Conservation (phyloP, 2,797 vertebrate genomes). For the Chanos chanos region DNA sequence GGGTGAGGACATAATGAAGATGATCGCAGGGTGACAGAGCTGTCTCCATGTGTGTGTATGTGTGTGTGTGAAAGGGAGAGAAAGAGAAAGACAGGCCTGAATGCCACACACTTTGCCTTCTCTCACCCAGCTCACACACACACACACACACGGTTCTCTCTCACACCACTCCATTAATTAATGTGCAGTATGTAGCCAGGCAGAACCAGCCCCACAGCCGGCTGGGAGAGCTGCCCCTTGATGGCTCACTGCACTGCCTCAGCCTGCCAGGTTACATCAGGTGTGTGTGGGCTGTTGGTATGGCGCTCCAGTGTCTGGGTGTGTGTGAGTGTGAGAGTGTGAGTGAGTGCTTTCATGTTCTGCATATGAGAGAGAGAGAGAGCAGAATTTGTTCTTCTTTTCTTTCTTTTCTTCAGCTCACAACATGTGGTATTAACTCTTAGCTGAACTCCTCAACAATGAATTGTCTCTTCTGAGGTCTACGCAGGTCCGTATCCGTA, state of each 20-base stretch:
- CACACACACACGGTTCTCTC: slow-evolving; percentile 26
- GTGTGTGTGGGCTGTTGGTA: slow-evolving; percentile 19
- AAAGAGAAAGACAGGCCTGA: slow-evolving; percentile 24
- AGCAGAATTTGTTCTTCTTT: no score
- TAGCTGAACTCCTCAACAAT: no score
- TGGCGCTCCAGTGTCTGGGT: background rate
- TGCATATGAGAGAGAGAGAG: no score
- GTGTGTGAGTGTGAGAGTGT: background rate
- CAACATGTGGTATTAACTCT: no score
- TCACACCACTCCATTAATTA: slow-evolving; percentile 44
- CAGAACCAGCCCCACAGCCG: slow-evolving; percentile 24
- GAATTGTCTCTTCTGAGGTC: no score
- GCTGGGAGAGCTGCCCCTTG: slow-evolving; percentile 21
- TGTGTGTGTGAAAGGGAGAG: background rate
- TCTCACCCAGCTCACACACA: slow-evolving; percentile 14
- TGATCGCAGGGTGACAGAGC: slow-evolving; percentile 30
- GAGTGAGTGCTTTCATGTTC: background rate
- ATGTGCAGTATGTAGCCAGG: slow-evolving; percentile 43
- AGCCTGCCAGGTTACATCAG: slow-evolving; percentile 33
- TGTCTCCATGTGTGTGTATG: slow-evolving; percentile 20
- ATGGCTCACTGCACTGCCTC: slow-evolving; percentile 23
- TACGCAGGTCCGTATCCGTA: no score
- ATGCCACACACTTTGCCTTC: slow-evolving; percentile 45
- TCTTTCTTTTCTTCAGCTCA: no score
- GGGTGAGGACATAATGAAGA: slow-evolving; percentile 34